These are phyloP conservation scores for Tromatobia lineatoria DNA, from an alignment of 2,888 invertebrate genomes.

Conservation along the genomic window DNA sequence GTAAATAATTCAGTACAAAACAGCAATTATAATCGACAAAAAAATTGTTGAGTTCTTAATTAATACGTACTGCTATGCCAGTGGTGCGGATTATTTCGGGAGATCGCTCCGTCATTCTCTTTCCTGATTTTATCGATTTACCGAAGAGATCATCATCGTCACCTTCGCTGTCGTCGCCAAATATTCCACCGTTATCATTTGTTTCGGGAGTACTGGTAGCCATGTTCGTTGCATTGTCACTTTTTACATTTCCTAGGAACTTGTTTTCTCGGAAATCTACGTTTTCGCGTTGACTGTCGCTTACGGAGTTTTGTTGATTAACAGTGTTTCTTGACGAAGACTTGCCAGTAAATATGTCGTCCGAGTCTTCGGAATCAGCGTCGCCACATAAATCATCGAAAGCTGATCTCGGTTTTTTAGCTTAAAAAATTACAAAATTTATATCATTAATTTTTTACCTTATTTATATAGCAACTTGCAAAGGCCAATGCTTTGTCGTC, in stretches of 20 bases:
- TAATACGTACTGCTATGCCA: constrained; percentile 45
- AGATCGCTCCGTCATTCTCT: constrained; percentile 50
- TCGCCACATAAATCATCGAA: constrained; percentile 84
- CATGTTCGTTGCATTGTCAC: constrained; percentile 68
- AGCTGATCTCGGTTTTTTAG: constrained; percentile 81
- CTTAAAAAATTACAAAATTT: constrained; percentile 70
- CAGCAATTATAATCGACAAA: constrained; percentile 6
- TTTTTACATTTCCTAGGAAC: constrained; percentile 72
- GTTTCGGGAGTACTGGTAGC: constrained; percentile 79
- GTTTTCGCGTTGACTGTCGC: constrained; percentile 51
- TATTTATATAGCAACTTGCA: too few relatives aligned
- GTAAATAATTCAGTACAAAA: too few relatives aligned
- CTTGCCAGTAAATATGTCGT: constrained; percentile 82
- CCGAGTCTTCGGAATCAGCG: constrained; percentile 82
- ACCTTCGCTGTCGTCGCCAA: constrained; percentile 76
- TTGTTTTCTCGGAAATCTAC: constrained; percentile 63
- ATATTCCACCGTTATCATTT: constrained; percentile 74
- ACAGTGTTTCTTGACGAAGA: constrained; percentile 71
- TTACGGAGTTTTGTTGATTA: constrained; percentile 46
- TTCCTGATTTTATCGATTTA: constrained; percentile 65
- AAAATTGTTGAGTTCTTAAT: background rate
- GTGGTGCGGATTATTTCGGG: constrained; percentile 55
- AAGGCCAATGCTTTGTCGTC: too few relatives aligned
- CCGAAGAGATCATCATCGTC: constrained; percentile 78
- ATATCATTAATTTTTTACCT: background rate